A percentile compares a stretch with the other conserved stretches of the same genome.
These are phyloP conservation scores for Dolichallabes microphthalmus DNA, from an alignment of 2,113 vertebrate species.

Conservation along the genomic window DNA sequence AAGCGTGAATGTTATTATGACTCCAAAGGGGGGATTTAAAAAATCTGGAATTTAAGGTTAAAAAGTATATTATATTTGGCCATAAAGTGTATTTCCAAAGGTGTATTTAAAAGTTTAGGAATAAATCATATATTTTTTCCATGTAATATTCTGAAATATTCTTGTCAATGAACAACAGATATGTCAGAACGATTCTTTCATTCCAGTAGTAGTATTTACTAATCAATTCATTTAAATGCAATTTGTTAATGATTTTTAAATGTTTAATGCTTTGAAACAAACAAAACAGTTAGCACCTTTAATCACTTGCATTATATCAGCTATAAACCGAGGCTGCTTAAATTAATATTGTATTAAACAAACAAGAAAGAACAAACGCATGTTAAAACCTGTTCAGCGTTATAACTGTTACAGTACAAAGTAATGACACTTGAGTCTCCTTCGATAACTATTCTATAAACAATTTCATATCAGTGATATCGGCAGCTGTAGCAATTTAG, in stretches of 20 bases:
- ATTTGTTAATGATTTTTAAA: neutral
- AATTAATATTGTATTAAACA: neutral
- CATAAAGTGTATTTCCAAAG: neutral
- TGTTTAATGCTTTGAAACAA: neutral
- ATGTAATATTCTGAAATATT: neutral
- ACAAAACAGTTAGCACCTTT: neutral
- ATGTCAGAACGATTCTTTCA: neutral
- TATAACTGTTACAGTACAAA: neutral
- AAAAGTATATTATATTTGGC: neutral
- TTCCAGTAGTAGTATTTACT: neutral
- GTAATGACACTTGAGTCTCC: neutral
- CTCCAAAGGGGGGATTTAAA: neutral
- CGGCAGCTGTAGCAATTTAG: neutral
- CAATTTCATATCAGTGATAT: neutral
- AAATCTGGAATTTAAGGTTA: neutral
- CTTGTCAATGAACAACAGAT: neutral
- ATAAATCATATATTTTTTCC: neutral
- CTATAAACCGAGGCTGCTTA: neutral
- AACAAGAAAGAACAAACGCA: neutral
- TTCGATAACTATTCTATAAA: neutral
- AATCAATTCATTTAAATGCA: neutral
- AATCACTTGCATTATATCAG: neutral
- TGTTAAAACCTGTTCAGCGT: too few species aligned
- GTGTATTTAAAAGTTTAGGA: conserved; percentile 10
- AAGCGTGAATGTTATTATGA: neutral